A percentile compares a stretch with the other conserved stretches of the same genome.
Evolutionary conservation across 2,113 vertebrate species (phyloP).

Genomic region (Xiphophorus hellerii): DNA sequence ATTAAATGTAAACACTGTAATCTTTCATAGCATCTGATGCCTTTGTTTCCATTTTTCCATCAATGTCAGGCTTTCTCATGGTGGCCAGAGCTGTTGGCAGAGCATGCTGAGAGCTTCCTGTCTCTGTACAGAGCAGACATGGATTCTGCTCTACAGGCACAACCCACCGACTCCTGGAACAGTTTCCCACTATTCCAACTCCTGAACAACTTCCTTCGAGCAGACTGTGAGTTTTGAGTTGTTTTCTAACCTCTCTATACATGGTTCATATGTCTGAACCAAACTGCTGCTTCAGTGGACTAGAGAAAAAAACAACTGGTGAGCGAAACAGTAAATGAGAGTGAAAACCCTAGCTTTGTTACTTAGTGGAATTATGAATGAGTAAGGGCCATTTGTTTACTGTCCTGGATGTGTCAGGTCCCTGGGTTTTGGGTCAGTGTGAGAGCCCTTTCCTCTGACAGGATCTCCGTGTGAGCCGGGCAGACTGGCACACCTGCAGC

Average conservation of each 20-base stretch:
- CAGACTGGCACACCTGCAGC: no score
- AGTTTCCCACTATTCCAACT: conserved; percentile 97
- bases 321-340: not conserved
- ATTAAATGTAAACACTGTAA: not conserved
- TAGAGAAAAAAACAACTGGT: not conserved
- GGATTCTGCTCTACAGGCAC: conserved; percentile 88
- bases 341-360: no score
- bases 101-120: conserved; percentile 94
- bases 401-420: no score
- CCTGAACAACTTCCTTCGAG: conserved; percentile 92
- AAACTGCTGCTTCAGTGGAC: not conserved
- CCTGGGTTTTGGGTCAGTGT: no score
- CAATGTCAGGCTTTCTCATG: conserved; percentile 89
- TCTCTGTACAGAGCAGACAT: conserved; percentile 92
- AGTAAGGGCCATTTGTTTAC: no score
- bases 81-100: conserved; percentile 93
- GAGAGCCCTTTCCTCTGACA: no score
- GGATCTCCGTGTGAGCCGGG: no score
- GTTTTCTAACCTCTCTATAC: not conserved
- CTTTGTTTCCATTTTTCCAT: not conserved
- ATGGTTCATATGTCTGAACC: no score
- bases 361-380: no score
- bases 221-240: conserved; percentile 84
- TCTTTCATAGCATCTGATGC: not conserved
- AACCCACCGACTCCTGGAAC: conserved; percentile 93